Conservation (phyloP, 2,797 vertebrate genomes). For the Propithecus perrieri region DNA sequence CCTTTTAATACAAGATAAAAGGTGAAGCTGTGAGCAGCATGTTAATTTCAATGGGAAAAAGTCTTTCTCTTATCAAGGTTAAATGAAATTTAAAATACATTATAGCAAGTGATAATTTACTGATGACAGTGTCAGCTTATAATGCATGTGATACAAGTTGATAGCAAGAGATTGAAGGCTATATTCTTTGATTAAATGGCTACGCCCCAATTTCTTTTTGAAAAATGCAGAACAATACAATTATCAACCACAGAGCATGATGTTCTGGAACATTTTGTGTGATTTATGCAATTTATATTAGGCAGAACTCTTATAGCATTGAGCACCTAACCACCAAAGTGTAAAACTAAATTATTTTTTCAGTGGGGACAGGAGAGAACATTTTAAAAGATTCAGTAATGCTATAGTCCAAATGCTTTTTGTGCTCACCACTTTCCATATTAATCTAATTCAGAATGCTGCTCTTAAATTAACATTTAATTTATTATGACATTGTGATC, state of each 20-base stretch:
- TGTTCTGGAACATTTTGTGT: slow-evolving; percentile 36
- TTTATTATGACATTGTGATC: slow-evolving; percentile 56
- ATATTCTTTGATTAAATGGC: slow-evolving; percentile 32
- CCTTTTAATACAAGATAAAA: slow-evolving; percentile 56
- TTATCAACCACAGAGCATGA: slow-evolving; percentile 38
- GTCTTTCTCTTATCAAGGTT: slow-evolving; percentile 8
- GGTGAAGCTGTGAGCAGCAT: not conserved
- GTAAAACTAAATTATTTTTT: slow-evolving; percentile 55
- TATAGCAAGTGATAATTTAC: not conserved
- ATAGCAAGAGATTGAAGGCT: not conserved
- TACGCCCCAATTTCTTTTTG: slow-evolving; percentile 39
- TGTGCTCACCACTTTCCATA: slow-evolving; percentile 25
- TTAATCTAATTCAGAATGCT: slow-evolving; percentile 39
- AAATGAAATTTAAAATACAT: slow-evolving; percentile 11
- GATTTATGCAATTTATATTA: slow-evolving; percentile 59
- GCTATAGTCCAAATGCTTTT: not conserved
- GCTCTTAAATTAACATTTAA: slow-evolving; percentile 58
- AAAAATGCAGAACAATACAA: not conserved
- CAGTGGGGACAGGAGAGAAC: not conserved
- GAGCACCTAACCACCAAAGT: not conserved
- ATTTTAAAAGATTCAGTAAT: not conserved
- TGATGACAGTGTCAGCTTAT: not conserved
- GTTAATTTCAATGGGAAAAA: slow-evolving; percentile 43
- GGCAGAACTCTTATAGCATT: slow-evolving; percentile 15
- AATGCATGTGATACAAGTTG: not conserved